Conservation (phyloP, 1,140 invertebrate genomes). For the Cyclargus thomasi region DNA sequence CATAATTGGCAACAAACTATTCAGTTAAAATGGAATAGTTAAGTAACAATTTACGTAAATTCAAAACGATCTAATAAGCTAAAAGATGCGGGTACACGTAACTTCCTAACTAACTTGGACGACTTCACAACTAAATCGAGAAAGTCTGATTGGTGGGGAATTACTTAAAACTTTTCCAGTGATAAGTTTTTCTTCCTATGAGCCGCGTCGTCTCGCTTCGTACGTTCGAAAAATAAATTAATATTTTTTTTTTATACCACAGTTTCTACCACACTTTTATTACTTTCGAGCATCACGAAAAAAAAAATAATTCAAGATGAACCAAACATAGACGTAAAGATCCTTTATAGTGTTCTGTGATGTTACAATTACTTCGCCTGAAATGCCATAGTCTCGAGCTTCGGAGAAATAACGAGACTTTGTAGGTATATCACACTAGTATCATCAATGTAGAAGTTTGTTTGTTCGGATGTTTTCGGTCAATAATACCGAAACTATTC, state of each 20-base stretch:
- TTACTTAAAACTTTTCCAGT: neutral
- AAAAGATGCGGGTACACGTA: neutral
- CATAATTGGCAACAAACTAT: too few species aligned
- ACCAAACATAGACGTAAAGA: too few species aligned
- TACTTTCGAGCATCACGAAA: too few species aligned
- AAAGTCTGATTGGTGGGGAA: neutral
- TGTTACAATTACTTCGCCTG: too few species aligned
- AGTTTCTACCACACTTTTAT: neutral
- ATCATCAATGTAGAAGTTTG: too few species aligned
- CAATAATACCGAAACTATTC: too few species aligned
- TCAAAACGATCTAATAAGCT: neutral
- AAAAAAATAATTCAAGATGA: too few species aligned
- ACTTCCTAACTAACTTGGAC: neutral
- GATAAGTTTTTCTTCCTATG: neutral
- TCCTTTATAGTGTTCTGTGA: too few species aligned
- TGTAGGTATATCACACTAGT: too few species aligned
- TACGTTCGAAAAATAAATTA: neutral
- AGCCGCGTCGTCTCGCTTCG: neutral
- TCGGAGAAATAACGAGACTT: too few species aligned
- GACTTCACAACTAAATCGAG: constrained; percentile 6
- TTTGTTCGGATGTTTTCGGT: too few species aligned
- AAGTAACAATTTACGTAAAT: neutral
- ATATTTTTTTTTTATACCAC: neutral
- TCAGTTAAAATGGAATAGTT: neutral
- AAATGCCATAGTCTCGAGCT: too few species aligned